Percentiles rank a stretch among this genome's conserved stretches.
phyloP scores from a whole-genome alignment of 2,888 invertebrate genomes.

The Trilocha varians region DNA sequence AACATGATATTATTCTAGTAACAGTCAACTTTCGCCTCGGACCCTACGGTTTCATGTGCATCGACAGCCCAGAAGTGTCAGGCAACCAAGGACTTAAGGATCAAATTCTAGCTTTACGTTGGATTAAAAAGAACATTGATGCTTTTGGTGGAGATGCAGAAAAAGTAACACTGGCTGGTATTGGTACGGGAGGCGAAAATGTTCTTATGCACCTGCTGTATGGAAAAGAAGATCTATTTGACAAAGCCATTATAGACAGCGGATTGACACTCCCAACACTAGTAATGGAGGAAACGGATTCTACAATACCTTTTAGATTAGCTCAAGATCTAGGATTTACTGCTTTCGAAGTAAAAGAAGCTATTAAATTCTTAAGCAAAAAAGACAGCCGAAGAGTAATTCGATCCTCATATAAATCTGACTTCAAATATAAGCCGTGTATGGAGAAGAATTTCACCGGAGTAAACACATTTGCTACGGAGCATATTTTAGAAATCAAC shows the following conservation, averaged over 20 bases:
- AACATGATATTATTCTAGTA: constrained; percentile 21
- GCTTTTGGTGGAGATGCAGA: constrained; percentile 24
- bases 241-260: constrained; percentile 15
- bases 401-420: constrained; percentile 6
- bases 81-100: constrained; percentile 32
- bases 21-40: constrained; percentile 27
- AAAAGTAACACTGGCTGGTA: constrained; percentile 24
- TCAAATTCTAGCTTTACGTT: constrained; percentile 21
- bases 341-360: constrained; percentile 6
- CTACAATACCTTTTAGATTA: constrained; percentile 6
- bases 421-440: constrained; percentile 10
- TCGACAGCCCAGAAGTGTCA: constrained; percentile 23
- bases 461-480: constrained; percentile 1
- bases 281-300: constrained; percentile 4
- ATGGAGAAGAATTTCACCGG: constrained; percentile 7
- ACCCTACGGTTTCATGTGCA: constrained; percentile 32
- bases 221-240: constrained; percentile 11
- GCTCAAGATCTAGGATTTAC: constrained; percentile 12
- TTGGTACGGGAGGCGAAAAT: constrained; percentile 16
- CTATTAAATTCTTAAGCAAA: constrained; percentile 9
- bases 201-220: constrained; percentile 10
- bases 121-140: constrained; percentile 24
- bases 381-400: constrained; percentile 8
- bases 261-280: constrained; percentile 9
- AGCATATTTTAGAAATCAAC: constrained; percentile 1